These are phyloP conservation scores for Yoshiicerus persimilis DNA, from an alignment of 1,140 invertebrate genomes.

Conservation along the genomic window DNA sequence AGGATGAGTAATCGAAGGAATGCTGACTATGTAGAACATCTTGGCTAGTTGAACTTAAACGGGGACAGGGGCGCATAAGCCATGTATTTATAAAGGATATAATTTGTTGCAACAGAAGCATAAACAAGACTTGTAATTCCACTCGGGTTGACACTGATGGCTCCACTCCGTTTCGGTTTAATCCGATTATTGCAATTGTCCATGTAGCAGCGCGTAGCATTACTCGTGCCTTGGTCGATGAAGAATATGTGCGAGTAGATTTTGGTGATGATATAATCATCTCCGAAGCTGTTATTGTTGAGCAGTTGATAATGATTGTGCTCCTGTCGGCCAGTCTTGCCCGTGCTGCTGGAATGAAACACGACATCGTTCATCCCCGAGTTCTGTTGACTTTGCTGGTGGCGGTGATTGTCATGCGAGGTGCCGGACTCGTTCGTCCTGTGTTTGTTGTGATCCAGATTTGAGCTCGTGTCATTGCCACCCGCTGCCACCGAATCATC, in stretches of 20 bases:
- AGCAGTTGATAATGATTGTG: background rate
- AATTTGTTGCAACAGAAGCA: background rate
- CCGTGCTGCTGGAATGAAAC: background rate
- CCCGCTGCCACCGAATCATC: background rate
- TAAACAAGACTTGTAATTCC: background rate
- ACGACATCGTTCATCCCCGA: background rate
- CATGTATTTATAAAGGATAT: background rate
- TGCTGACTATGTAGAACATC: too few relatives aligned
- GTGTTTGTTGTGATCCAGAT: background rate
- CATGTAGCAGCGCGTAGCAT: slow-evolving; percentile 38
- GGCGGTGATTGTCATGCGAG: background rate
- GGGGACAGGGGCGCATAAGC: background rate
- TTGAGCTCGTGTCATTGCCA: slow-evolving; percentile 7
- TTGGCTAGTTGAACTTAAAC: too few relatives aligned
- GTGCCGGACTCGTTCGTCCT: background rate
- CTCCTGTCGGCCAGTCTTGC: background rate
- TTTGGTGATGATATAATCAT: slow-evolving; percentile 30
- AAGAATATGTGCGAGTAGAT: slow-evolving; percentile 43
- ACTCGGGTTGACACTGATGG: background rate
- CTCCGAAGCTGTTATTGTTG: slow-evolving; percentile 24
- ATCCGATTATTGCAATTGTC: slow-evolving; percentile 45
- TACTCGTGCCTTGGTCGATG: slow-evolving; percentile 42
- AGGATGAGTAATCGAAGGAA: background rate
- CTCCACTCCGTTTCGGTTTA: background rate
- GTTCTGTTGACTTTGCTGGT: background rate